phyloP scores from a whole-genome alignment of 1,140 invertebrate species.

The Radopholus similis region DNA sequence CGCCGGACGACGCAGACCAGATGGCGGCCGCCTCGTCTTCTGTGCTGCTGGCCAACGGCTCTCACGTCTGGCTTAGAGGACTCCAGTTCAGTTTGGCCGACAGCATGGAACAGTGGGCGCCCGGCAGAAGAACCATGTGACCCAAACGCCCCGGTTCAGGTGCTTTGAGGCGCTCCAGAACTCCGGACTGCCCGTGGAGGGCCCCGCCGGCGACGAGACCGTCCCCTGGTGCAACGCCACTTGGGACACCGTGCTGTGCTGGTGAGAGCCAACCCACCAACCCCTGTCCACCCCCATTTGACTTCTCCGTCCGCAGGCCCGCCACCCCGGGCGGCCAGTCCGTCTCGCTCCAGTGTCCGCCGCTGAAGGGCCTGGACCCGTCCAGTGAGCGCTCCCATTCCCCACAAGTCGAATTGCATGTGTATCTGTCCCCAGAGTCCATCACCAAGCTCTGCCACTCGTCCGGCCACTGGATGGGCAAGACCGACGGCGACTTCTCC shows the following conservation, averaged over 20 bases:
- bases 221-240: slow-evolving; percentile 67
- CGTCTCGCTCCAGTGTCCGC: slow-evolving; percentile 67
- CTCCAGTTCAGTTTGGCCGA: slow-evolving; percentile 41
- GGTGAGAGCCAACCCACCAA: neutral
- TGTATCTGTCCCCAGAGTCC: slow-evolving; percentile 66
- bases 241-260: slow-evolving; percentile 65
- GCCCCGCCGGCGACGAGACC: slow-evolving; percentile 18
- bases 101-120: slow-evolving; percentile 38
- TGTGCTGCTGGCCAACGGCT: slow-evolving; percentile 5
- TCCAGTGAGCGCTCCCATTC: slow-evolving; percentile 67
- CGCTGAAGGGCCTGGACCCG: slow-evolving; percentile 69
- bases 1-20: neutral
- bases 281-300: neutral
- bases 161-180: slow-evolving; percentile 15
- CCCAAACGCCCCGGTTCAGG: neutral
- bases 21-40: neutral
- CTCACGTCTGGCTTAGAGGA: slow-evolving; percentile 34
- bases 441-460: slow-evolving; percentile 72
- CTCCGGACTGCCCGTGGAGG: slow-evolving; percentile 16
- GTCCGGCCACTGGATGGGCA: slow-evolving; percentile 72
- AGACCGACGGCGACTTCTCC: slow-evolving; percentile 54
- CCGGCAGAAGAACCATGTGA: neutral
- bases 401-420: neutral
- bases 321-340: slow-evolving; percentile 67
- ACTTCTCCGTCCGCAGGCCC: slow-evolving; percentile 70